Evolutionary conservation across 35 echinoderm and acorn worm genomes (phyloP).

Genomic region (Amphiura filiformis): DNA sequence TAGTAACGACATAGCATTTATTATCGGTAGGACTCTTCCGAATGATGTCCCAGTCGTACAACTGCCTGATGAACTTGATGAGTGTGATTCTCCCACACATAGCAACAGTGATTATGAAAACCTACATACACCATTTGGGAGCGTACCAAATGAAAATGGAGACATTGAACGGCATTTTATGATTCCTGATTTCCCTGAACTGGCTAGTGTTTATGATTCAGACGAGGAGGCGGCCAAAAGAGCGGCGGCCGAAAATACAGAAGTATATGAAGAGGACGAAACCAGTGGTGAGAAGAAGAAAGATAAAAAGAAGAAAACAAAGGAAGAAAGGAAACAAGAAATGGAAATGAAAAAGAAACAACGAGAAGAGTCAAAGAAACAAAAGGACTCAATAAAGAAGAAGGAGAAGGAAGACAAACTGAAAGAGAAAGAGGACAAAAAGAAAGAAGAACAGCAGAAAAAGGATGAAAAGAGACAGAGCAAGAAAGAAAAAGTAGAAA

Average conservation of each 20-base stretch:
- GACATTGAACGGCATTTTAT: background rate
- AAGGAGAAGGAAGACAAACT: background rate
- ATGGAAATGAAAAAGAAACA: background rate
- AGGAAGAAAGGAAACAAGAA: background rate
- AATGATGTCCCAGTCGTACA: background rate
- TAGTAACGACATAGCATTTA: background rate
- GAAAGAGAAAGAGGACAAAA: background rate
- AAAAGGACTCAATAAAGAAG: background rate
- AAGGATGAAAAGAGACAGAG: background rate
- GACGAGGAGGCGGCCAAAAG: background rate
- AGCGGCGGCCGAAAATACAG: background rate
- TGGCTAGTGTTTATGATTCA: background rate
- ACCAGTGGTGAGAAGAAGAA: background rate
- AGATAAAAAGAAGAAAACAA: background rate
- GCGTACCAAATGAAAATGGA: background rate
- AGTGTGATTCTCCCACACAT: background rate
- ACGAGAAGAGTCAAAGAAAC: background rate
- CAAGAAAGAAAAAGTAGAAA: background rate
- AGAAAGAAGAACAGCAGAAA: background rate
- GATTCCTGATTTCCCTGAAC: background rate
- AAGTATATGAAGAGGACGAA: background rate
- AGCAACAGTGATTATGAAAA: background rate
- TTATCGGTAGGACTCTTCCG: background rate
- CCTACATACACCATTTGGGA: background rate
- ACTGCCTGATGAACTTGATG: background rate